Evolutionary conservation across 2,888 invertebrate species (phyloP), one percentile per base, ranked within the genome.

Genomic region (Chaetoderma sp.): DNA sequence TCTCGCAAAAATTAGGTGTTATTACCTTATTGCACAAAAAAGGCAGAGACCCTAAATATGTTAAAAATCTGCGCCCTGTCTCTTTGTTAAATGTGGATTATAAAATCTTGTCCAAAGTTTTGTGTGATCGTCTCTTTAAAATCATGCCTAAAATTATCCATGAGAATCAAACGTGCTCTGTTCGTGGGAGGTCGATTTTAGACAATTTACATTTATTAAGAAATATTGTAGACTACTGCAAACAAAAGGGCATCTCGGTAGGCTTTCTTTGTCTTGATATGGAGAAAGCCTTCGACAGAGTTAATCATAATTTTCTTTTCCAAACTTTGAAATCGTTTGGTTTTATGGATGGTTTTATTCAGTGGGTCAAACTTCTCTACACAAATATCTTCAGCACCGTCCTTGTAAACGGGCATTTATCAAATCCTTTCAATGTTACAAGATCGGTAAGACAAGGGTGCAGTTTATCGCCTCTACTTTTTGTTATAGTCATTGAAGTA

Each of bases 251-350:
- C 16, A 27, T 67, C n/a, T n/a, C 47, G 32, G 63, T 68, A 39
- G 56, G 57, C 36, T 71, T 74, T 56, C 65, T 74, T 32, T 52
- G 47, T 60, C 33, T 74, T 39, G 75, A 77, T 49, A 75, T 74
- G 56, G 72, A 70, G 47, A 77, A 75, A 44, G 74, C 73, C 1
- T 75, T 75, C 44, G 73, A 75, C 50, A 56, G 74, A 36, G 74
- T 74, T 23, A 63, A 63, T 27, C 69, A 71, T 60, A 45, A 62
- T n/a, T 75, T 64, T 60, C n/a, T 76, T 25, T 69, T 65, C 63
- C 57, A 69, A 47, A 56, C 61, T 6, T 49, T 77, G 21, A 6
- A 58, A 8, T 33, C 65, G 8, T 74, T 72, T 61, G 70, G 71
- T 23, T 73, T 77, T 70, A 56, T 65, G 23, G 30, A 62, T 25